Base-by-base conservation (phyloP, 53 echinoderm and acorn worm species). In the Holothuria scabra region DNA sequence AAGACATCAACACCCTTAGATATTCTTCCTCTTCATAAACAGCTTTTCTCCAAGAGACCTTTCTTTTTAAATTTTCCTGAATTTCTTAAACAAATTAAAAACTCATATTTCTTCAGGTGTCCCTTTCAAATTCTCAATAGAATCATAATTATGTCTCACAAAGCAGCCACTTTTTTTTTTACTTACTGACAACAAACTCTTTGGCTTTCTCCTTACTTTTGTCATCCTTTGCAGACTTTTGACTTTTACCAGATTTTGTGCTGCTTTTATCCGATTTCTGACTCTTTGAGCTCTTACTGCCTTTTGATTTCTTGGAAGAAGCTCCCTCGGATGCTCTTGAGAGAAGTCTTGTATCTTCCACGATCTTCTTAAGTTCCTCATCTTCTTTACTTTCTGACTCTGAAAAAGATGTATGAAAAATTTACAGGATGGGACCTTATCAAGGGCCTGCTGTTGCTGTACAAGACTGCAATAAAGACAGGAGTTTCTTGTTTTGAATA, bases 101-200 rank as follows among this genome's bases (percentile, higher is more conserved):
- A 28, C 9, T 61, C 8, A 61, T 11, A 3, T 6, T 61, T 4
- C 3, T 3, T 5, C 16, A 28, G 8, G 16, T 5, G 62, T 28
- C 62, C 8, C 22, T 61, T 24, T 61, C 5, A 61, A 22, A 5
- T 61, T 61, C 22, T 24, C 1, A 22, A 61, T 6, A 67, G 31
- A 2, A 18, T 37, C n/a, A n/a, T n/a, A n/a, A n/a, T n/a, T n/a
- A n/a, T 26, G 52, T 16, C 4, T 52, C 18, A 14, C 52, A 52
- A 52, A 12, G 52, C 14, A 16, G 18, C 52, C 18, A n/a, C n/a
- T n/a, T 52, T 16, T 9, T 9, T 69, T 4, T 1, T 3, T 59
- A 86, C 94, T 89, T 85, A 97, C 97, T 87, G 60, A 97, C 94
- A 82, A 97, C 59, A 85, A 97, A 97, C 19, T 84, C 88, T 49